phyloP scores from a whole-genome alignment of 2,888 invertebrate genomes.

The Acrocyrtus sp. region DNA sequence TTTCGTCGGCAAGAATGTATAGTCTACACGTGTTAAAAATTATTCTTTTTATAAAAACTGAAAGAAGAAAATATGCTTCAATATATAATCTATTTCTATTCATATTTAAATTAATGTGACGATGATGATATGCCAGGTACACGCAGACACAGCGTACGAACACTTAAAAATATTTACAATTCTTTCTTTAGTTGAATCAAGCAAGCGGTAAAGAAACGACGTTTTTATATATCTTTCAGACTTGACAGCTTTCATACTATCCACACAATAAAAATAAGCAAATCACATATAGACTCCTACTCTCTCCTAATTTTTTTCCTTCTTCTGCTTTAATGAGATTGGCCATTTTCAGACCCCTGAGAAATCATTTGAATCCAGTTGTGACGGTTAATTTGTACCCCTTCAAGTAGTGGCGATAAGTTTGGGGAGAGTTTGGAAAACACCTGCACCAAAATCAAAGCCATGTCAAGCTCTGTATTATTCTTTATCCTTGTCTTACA shows the following conservation, averaged over 20 bases:
- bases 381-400: constrained; percentile 82
- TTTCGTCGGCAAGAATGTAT: too few species aligned
- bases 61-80: too few species aligned
- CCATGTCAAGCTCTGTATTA: constrained; percentile 10
- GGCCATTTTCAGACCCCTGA: constrained; percentile 61
- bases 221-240: too few species aligned
- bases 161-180: constrained; percentile 44
- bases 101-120: too few species aligned
- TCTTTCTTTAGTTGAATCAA: constrained; percentile 46
- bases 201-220: too few species aligned
- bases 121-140: constrained; percentile 52
- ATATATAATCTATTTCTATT: too few species aligned
- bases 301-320: constrained; percentile 18
- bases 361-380: constrained; percentile 84
- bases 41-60: too few species aligned
- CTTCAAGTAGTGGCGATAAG: constrained; percentile 82
- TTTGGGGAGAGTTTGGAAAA: constrained; percentile 84
- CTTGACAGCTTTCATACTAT: constrained; percentile 56
- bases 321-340: constrained; percentile 53
- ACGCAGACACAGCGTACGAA: constrained; percentile 33
- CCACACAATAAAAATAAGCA: constrained; percentile 53
- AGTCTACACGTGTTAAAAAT: too few species aligned
- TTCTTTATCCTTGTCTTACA: neutral
- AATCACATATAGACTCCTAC: constrained; percentile 50
- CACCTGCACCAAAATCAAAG: constrained; percentile 71